phyloP scores from a whole-genome alignment of 1,140 invertebrate species.

The Procambarus clarkii region DNA sequence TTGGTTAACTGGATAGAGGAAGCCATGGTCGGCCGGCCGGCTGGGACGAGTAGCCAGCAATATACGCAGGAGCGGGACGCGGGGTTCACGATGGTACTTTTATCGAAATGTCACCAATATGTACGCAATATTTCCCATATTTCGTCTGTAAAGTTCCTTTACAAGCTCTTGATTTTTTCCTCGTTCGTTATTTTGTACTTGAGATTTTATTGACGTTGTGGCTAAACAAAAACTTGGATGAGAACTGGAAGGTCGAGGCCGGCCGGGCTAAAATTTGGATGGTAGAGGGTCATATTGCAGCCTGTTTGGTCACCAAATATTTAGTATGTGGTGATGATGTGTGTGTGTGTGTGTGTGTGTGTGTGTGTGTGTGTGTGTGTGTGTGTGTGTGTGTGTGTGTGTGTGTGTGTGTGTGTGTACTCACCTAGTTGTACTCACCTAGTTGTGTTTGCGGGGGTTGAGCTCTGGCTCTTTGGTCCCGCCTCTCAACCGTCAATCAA shows the following conservation, averaged over 20 bases:
- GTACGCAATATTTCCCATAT: constrained; percentile 51
- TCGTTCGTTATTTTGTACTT: constrained; percentile 1
- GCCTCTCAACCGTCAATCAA: too few species aligned
- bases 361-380: too few species aligned
- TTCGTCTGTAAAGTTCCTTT: constrained; percentile 37
- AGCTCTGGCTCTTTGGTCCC: too few species aligned
- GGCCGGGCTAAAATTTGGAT: not conserved
- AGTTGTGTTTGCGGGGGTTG: too few species aligned
- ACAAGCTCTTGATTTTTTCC: constrained; percentile 13
- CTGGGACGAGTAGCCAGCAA: constrained; percentile 46
- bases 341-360: too few species aligned
- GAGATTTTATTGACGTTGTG: constrained; percentile 13
- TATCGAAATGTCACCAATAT: constrained; percentile 59
- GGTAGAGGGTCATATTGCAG: not conserved
- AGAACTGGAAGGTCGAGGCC: too few species aligned
- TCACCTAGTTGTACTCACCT: too few species aligned
- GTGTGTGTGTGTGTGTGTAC: too few species aligned
- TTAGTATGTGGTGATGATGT: not conserved
- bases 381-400: too few species aligned
- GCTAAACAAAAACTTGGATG: not conserved
- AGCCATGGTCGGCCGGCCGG: not conserved
- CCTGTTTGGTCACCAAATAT: not conserved
- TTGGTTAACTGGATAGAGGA: not conserved
- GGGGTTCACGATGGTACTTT: constrained; percentile 23
- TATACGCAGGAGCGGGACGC: constrained; percentile 32